Conservation (phyloP, 2,888 invertebrate genomes). For the Amblyjoppa proteus region DNA sequence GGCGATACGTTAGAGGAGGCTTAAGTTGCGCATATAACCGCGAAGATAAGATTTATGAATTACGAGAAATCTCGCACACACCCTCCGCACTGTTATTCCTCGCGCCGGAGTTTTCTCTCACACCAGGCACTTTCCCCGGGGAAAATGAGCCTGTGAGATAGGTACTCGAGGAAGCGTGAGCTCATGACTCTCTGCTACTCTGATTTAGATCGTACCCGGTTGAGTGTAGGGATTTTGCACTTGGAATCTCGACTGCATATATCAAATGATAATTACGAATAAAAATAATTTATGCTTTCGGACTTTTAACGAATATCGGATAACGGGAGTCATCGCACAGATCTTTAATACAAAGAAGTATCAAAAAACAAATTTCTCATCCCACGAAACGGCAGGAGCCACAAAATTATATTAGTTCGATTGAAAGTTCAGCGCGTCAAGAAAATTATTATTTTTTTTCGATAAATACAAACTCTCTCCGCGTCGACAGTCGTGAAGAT, state of each 20-base stretch:
- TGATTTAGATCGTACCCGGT: slow-evolving; percentile 60
- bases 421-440: not conserved
- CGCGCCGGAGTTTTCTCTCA: slow-evolving; percentile 43
- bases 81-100: slow-evolving; percentile 24
- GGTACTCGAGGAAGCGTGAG: slow-evolving; percentile 28
- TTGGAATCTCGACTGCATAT: slow-evolving; percentile 63
- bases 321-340: not conserved
- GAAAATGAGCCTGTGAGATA: slow-evolving; percentile 58
- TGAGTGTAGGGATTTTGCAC: slow-evolving; percentile 60
- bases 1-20: slow-evolving; percentile 43
- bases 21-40: slow-evolving; percentile 54
- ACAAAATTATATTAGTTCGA: not conserved
- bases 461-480: not conserved
- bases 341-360: not conserved
- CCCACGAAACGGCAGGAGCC: not conserved
- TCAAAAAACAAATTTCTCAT: not conserved
- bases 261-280: slow-evolving; percentile 67
- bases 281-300: slow-evolving; percentile 53
- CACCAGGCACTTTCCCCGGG: slow-evolving; percentile 51
- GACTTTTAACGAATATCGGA: slow-evolving; percentile 40
- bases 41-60: slow-evolving; percentile 66
- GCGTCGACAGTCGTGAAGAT: not conserved
- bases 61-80: slow-evolving; percentile 59
- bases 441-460: not conserved
- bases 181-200: slow-evolving; percentile 36